Base-by-base conservation (phyloP, 2,113 vertebrate species). In the Anoura caudifer region DNA sequence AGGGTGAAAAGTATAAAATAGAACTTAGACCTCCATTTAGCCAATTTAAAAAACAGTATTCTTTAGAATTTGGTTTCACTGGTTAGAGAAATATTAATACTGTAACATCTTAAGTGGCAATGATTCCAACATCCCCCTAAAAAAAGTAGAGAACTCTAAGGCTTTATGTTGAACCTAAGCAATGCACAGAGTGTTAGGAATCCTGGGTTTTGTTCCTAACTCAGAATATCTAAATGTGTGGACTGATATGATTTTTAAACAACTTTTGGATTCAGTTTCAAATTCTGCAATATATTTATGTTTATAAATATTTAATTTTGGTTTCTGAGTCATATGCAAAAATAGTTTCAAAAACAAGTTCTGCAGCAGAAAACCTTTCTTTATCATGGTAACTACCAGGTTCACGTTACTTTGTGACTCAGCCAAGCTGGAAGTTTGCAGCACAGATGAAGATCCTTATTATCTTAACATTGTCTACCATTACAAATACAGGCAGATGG, bases 291-390 rank as follows among this genome's bases (percentile, higher is more conserved):
- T 80, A 84, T 70, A 52, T 52, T 56, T 59, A 3, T 19, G 15
- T 24, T 91, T 92, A 96, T 97, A 96, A 97, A 97, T 92, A 92
- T 95, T 97, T 95, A 96, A 95, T 92, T 94, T 95, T 41, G 13
- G 59, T 96, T 96, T 88, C 93, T 95, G 76, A 96, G 65, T 95
- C 85, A 97, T 96, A 81, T 88, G 65, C 90, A 96, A 96, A 92
- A 96, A 95, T 87, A 94, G 93, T 97, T 95, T 92, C 76, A 61
- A 85, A 97, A 95, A 84, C 65, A 76, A 96, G 87, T 38, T 90
- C 85, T 95, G 63, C 81, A 80, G 76, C 56, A 84, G 31, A 95
- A 97, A 96, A 70, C 13, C 26, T 87, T 90, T 92, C 70, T 87
- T n/a, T 77, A 56, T 43, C 38, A 92, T 96, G 92, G 95, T 93